phyloP scores from a whole-genome alignment of 1,140 invertebrate species.

The Odontomachus brunneus region DNA sequence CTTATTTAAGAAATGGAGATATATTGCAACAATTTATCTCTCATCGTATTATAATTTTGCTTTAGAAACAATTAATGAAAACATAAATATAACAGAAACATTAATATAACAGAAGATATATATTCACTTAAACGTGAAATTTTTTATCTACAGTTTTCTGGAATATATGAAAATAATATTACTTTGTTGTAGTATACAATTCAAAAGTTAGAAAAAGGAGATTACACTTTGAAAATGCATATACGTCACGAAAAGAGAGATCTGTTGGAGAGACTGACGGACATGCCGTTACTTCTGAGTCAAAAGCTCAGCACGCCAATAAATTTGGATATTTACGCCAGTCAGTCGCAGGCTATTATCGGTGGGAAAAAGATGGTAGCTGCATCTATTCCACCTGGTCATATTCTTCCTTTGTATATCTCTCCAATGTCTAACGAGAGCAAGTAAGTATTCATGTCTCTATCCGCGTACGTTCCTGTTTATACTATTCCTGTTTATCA shows the following conservation, averaged over 20 bases:
- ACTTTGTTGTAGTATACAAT: constrained; percentile 89
- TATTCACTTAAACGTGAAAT: not conserved
- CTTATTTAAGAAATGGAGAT: not conserved
- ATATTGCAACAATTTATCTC: not conserved
- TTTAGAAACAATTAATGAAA: too few relatives aligned
- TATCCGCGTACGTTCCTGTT: not conserved
- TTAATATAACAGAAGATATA: not conserved
- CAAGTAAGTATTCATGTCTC: constrained; percentile 86
- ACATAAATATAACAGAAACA: too few relatives aligned
- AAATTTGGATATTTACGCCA: constrained; percentile 91
- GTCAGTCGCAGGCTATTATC: constrained; percentile 88
- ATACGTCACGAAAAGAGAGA: constrained; percentile 95
- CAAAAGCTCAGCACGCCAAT: constrained; percentile 92
- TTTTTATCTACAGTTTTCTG: not conserved
- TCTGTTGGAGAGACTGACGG: constrained; percentile 93
- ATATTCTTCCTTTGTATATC: constrained; percentile 91
- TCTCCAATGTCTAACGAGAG: constrained; percentile 89
- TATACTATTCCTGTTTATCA: too few relatives aligned
- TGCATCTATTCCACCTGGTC: constrained; percentile 87
- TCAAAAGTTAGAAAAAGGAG: constrained; percentile 97
- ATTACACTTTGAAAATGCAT: constrained; percentile 94
- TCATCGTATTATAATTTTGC: too few relatives aligned
- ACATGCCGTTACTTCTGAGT: constrained; percentile 90
- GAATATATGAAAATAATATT: constrained; percentile 18
- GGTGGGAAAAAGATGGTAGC: constrained; percentile 92